phyloP scores from a whole-genome alignment of 2,113 vertebrate genomes.

The Psittacus erithacus region DNA sequence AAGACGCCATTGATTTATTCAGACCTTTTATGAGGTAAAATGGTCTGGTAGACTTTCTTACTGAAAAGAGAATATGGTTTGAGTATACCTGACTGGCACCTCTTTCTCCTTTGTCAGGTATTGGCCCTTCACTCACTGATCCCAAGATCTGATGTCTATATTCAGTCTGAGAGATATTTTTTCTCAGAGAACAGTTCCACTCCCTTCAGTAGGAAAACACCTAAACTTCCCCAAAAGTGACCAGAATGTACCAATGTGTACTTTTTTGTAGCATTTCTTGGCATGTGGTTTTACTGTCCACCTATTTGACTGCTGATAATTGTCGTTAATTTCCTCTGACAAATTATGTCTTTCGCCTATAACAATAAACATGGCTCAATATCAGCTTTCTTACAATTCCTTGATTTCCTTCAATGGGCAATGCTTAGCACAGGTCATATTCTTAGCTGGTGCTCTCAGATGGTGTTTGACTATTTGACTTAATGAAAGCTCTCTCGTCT shows the following conservation, averaged over 20 bases:
- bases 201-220: neutral
- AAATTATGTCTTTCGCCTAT: neutral
- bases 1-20: neutral
- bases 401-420: neutral
- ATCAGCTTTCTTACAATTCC: neutral
- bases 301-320: neutral
- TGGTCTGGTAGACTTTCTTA: neutral
- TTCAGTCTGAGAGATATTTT: neutral
- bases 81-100: neutral
- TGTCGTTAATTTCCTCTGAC: neutral
- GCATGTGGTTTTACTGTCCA: neutral
- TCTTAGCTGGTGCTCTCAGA: neutral
- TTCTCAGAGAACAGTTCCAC: neutral
- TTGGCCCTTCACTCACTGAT: neutral
- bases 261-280: neutral
- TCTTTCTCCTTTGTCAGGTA: neutral
- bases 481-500: neutral
- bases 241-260: neutral
- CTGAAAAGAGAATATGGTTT: neutral
- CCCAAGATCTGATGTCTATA: neutral
- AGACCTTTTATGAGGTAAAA: neutral
- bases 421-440: neutral
- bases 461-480: neutral
- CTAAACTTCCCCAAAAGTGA: neutral
- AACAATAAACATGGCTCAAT: neutral